Evolutionary conservation across 2,888 invertebrate genomes (phyloP).

Genomic region (Acronicta leporina): DNA sequence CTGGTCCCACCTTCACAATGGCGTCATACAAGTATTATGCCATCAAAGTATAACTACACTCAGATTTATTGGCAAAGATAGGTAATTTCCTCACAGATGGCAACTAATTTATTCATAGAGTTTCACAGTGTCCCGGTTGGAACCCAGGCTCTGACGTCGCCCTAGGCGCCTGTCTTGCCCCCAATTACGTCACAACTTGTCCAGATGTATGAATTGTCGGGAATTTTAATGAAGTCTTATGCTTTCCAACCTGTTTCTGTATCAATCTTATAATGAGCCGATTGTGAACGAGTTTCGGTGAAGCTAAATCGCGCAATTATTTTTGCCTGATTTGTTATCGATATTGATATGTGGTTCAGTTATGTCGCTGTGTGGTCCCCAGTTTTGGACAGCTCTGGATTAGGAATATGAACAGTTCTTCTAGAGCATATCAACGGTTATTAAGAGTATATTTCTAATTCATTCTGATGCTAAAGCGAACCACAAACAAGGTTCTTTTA

Average conservation of each 20-base stretch:
- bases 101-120: slow-evolving; percentile 75
- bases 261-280: slow-evolving; percentile 38
- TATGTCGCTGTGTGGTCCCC: slow-evolving; percentile 42
- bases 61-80: slow-evolving; percentile 61
- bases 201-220: slow-evolving; percentile 70
- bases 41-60: slow-evolving; percentile 38
- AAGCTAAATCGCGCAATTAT: slow-evolving; percentile 40
- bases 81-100: slow-evolving; percentile 63
- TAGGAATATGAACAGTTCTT: neutral
- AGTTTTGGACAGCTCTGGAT: neutral
- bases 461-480: no score
- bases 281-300: slow-evolving; percentile 44
- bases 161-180: slow-evolving; percentile 57
- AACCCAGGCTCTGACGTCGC: slow-evolving; percentile 55
- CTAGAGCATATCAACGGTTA: no score
- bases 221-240: slow-evolving; percentile 69
- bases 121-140: slow-evolving; percentile 60
- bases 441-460: no score
- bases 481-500: no score
- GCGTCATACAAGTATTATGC: slow-evolving; percentile 34
- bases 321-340: slow-evolving; percentile 24
- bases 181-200: slow-evolving; percentile 70
- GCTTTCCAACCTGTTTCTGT: slow-evolving; percentile 48
- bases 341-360: slow-evolving; percentile 29
- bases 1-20: neutral